Evolutionary conservation across 2,113 vertebrate genomes (phyloP).

Genomic region (Osmerus eperlanus): DNA sequence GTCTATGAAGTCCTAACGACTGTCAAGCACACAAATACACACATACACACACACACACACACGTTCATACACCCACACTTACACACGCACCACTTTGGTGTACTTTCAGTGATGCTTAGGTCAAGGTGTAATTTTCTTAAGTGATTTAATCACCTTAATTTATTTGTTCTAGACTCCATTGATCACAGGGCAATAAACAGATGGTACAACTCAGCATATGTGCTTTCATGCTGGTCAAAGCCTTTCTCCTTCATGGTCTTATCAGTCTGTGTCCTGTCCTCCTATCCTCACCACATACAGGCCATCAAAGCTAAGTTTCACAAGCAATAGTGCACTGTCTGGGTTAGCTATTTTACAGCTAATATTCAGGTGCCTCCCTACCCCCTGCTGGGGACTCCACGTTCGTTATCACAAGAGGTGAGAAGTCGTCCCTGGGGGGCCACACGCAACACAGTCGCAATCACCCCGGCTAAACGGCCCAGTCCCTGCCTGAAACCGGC

Average conservation of each 20-base stretch:
- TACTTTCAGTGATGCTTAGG: not conserved
- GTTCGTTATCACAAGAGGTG: constrained; percentile 52
- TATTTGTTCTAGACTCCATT: not conserved
- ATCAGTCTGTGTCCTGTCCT: not conserved
- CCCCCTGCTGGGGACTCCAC: constrained; percentile 48
- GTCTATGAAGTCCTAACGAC: not conserved
- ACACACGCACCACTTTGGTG: not conserved
- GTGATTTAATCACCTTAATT: no score
- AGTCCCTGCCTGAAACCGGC: constrained; percentile 48
- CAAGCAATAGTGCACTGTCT: constrained; percentile 23
- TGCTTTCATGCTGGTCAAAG: no score
- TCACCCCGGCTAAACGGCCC: constrained; percentile 51
- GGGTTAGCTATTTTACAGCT: constrained; percentile 50
- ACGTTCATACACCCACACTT: not conserved
- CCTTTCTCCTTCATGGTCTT: no score
- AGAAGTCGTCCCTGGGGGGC: constrained; percentile 47
- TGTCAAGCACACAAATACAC: not conserved
- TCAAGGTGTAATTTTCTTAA: no score
- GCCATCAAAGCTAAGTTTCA: constrained; percentile 9
- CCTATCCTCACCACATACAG: not conserved
- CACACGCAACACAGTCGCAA: constrained; percentile 46
- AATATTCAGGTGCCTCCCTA: constrained; percentile 50
- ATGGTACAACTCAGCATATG: no score
- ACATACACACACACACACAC: not conserved
- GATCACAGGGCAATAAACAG: no score